Conservation (phyloP, 2,797 vertebrate species). For the Aphelocoma californica region DNA sequence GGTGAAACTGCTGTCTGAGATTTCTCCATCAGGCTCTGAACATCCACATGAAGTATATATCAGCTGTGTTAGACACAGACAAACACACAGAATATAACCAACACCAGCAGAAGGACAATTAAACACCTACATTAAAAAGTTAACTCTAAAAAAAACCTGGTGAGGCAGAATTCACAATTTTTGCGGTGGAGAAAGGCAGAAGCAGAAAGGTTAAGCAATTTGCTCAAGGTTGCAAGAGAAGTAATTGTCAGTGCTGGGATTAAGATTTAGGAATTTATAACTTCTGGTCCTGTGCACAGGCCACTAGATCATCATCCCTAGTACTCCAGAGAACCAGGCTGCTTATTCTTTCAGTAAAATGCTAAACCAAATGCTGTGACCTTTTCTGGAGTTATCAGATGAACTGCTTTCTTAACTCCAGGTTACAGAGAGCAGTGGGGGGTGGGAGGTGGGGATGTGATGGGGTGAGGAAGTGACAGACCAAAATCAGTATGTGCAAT, state of each 20-base stretch:
- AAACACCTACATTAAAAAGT: not conserved
- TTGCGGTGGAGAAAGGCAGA: not conserved
- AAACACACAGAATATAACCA: not conserved
- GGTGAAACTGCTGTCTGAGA: not conserved
- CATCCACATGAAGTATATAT: not conserved
- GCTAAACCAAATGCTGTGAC: slow-evolving; percentile 11
- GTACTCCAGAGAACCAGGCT: slow-evolving; percentile 8
- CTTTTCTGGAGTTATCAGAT: slow-evolving; percentile 31
- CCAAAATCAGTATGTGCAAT: not conserved
- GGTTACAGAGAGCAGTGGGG: not conserved
- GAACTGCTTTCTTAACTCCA: slow-evolving; percentile 2
- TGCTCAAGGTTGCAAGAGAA: slow-evolving; percentile 12
- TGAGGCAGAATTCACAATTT: not conserved
- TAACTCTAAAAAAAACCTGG: not conserved
- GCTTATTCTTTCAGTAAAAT: slow-evolving; percentile 39
- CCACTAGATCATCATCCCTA: not conserved
- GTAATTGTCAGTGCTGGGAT: slow-evolving; percentile 42
- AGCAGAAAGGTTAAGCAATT: slow-evolving; percentile 35
- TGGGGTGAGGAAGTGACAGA: not conserved
- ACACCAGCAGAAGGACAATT: not conserved
- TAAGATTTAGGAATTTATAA: slow-evolving; percentile 51
- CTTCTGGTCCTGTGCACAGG: not conserved
- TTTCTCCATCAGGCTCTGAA: not conserved
- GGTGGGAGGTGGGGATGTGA: not conserved
- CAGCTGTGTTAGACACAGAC: not conserved